phyloP scores from a whole-genome alignment of 2,888 invertebrate genomes.

The Melinaea menophilus region DNA sequence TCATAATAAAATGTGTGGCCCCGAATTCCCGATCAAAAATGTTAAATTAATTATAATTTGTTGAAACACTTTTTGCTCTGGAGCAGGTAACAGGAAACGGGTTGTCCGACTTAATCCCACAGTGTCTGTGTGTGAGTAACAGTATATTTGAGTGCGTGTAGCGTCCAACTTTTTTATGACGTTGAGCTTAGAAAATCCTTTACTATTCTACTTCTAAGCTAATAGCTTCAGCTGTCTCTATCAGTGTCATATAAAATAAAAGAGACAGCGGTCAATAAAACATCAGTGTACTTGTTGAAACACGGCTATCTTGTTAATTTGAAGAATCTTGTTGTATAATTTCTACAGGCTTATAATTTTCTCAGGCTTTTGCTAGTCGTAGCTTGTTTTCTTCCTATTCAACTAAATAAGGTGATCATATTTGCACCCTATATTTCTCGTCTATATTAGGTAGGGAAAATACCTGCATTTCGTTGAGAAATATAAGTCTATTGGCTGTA shows the following conservation, averaged over 20 bases:
- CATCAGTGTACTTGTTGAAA: constrained; percentile 13
- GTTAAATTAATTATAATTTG: constrained; percentile 72
- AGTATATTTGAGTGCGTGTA: constrained; percentile 52
- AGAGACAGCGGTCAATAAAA: constrained; percentile 41
- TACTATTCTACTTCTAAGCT: constrained; percentile 52
- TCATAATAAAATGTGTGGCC: background rate
- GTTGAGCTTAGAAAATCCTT: constrained; percentile 50
- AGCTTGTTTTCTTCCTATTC: constrained; percentile 66
- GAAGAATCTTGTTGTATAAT: constrained; percentile 54
- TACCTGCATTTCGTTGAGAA: constrained; percentile 51
- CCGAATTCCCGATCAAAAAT: constrained; percentile 47
- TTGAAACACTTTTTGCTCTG: constrained; percentile 64
- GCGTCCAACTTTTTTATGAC: constrained; percentile 49
- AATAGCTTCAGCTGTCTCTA: constrained; percentile 53
- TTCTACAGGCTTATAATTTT: constrained; percentile 54
- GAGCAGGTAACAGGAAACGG: constrained; percentile 76
- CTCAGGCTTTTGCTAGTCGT: constrained; percentile 60
- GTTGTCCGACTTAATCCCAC: constrained; percentile 70
- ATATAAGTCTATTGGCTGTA: constrained; percentile 12
- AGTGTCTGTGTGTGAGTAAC: constrained; percentile 55
- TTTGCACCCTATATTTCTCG: constrained; percentile 59
- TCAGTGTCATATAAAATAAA: constrained; percentile 44
- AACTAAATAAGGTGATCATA: constrained; percentile 66
- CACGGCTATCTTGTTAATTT: constrained; percentile 16
- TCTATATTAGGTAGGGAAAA: constrained; percentile 39